Conservation (phyloP, 1,140 invertebrate species). For the Tetragonula clypearis region DNA sequence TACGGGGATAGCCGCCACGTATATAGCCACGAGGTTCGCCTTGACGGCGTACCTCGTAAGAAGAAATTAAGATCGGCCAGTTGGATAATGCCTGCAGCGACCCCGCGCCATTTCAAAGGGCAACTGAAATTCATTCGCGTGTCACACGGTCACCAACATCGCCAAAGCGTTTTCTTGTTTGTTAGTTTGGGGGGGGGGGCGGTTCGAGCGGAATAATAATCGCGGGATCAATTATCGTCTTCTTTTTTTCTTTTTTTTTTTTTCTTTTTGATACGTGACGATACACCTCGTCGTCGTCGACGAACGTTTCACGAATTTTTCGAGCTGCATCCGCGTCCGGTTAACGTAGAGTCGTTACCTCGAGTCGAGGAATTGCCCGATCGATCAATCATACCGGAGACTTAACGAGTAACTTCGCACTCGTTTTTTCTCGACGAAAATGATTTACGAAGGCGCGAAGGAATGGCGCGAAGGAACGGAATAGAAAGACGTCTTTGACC, state of each 20-base stretch:
- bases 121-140: conserved; percentile 34
- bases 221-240: background rate
- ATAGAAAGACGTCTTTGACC: too few species aligned
- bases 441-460: too few species aligned
- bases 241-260: too few species aligned
- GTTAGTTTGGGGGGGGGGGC: too few species aligned
- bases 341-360: background rate
- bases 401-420: background rate
- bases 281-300: too few species aligned
- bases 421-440: too few species aligned
- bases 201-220: background rate
- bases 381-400: background rate
- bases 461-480: too few species aligned
- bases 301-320: background rate
- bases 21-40: conserved; percentile 4
- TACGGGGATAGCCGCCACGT: conserved; percentile 22
- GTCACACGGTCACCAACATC: conserved; percentile 3
- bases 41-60: conserved; percentile 49
- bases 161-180: background rate
- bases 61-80: conserved; percentile 58
- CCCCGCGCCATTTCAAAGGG: conserved; percentile 35
- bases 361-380: background rate
- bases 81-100: conserved; percentile 47
- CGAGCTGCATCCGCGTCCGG: too few species aligned
- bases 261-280: too few species aligned